Percentiles rank a stretch among this genome's conserved stretches.
Evolutionary conservation across 30 jellyfish, hydroid and myxozoan genomes (phyloP).

Genomic region (Calvadosia cruxmelitensis): DNA sequence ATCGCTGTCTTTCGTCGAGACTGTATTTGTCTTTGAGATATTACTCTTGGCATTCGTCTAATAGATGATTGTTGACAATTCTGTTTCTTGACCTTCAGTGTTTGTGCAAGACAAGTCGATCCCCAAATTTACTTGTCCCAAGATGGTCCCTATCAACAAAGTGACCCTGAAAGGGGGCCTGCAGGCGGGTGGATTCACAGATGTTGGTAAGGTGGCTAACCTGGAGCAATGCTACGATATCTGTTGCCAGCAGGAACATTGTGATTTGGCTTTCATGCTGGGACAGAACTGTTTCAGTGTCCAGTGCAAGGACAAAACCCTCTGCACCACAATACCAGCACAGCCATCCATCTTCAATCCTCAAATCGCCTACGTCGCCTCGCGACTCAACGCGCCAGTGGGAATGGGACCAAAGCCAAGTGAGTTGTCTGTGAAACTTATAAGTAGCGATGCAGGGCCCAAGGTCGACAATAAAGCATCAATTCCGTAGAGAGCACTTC

Average conservation of each 20-base stretch:
- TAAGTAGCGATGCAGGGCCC: too few relatives aligned
- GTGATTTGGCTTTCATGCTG: constrained; percentile 91
- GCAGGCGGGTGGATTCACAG: constrained; percentile 98
- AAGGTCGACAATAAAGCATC: too few relatives aligned
- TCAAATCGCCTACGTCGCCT: constrained; percentile 77
- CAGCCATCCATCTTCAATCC: constrained; percentile 97
- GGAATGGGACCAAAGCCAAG: neutral
- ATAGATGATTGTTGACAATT: too few relatives aligned
- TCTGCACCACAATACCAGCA: constrained; percentile 83
- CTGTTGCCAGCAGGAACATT: constrained; percentile 90
- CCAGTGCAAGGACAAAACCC: constrained; percentile 74
- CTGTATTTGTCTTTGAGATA: too few relatives aligned
- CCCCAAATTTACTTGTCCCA: constrained; percentile 55
- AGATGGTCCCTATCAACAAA: constrained; percentile 56
- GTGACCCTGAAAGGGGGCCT: constrained; percentile 97
- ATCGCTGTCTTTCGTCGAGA: too few relatives aligned
- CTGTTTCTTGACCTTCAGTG: constrained; percentile 33
- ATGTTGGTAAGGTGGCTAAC: constrained; percentile 66
- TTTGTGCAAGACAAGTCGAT: constrained; percentile 59
- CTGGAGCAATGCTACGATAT: constrained; percentile 86
- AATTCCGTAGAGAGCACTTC: too few relatives aligned
- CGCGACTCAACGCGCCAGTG: constrained; percentile 9
- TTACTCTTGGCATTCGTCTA: too few relatives aligned
- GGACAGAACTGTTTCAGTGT: constrained; percentile 97
- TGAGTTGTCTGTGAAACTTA: too few relatives aligned